phyloP scores from a whole-genome alignment of 2,888 invertebrate genomes.

The Falcaria lacertinaria region DNA sequence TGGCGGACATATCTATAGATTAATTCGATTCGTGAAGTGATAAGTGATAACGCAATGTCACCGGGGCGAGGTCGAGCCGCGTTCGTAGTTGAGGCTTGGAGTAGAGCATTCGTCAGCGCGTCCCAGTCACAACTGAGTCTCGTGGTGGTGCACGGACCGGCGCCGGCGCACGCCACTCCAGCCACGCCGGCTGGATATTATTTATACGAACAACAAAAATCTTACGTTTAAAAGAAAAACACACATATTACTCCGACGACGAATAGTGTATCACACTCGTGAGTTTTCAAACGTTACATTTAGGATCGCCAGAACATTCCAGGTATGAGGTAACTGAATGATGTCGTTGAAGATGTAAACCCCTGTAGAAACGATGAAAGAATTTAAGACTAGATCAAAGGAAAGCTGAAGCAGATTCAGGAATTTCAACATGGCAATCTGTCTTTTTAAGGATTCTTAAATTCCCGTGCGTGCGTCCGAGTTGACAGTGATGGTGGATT shows the following conservation, averaged over 20 bases:
- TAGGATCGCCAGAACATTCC: too few species aligned
- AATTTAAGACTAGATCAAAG: slow-evolving; percentile 24
- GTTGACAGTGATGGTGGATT: slow-evolving; percentile 29
- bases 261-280: not conserved
- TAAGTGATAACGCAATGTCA: slow-evolving; percentile 68
- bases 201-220: slow-evolving; percentile 50
- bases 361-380: not conserved
- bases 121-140: slow-evolving; percentile 68
- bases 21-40: slow-evolving; percentile 48
- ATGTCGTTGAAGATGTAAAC: not conserved
- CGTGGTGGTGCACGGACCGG: slow-evolving; percentile 34
- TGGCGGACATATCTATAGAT: slow-evolving; percentile 44
- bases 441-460: slow-evolving; percentile 27
- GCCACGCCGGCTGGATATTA: slow-evolving; percentile 56
- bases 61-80: slow-evolving; percentile 54
- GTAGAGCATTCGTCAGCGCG: slow-evolving; percentile 71
- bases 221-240: too few species aligned
- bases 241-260: not conserved
- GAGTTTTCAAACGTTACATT: not conserved
- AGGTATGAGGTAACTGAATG: too few species aligned
- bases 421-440: slow-evolving; percentile 29
- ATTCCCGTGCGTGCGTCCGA: slow-evolving; percentile 21
- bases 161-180: slow-evolving; percentile 61
- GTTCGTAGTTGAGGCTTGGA: slow-evolving; percentile 32
- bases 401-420: slow-evolving; percentile 8